phyloP scores from a whole-genome alignment of 2,797 vertebrate genomes.

The Eremophila alpestris region DNA sequence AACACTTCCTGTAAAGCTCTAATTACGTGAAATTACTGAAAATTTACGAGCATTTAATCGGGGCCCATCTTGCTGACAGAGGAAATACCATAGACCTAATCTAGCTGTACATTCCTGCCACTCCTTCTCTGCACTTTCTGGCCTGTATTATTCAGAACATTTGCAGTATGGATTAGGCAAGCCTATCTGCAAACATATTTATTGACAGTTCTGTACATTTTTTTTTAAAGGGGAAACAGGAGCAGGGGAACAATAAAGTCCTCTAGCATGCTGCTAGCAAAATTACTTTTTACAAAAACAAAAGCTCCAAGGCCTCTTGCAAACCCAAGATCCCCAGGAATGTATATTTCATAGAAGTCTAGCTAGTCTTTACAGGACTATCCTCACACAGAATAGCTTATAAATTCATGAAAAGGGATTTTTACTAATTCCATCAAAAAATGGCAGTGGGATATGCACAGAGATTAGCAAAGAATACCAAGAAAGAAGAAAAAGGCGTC shows the following conservation, averaged over 20 bases:
- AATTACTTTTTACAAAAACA: neutral
- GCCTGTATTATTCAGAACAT: neutral
- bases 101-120: slow-evolving; percentile 51
- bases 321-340: neutral
- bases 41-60: neutral
- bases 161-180: neutral
- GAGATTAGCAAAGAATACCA: neutral
- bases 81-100: slow-evolving; percentile 41
- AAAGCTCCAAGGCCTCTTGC: neutral
- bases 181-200: neutral
- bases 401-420: slow-evolving; percentile 17
- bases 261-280: neutral
- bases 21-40: neutral
- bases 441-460: neutral
- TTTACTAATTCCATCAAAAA: slow-evolving; percentile 3
- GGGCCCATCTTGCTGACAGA: slow-evolving; percentile 1
- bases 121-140: slow-evolving; percentile 14
- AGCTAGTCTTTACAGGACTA: neutral
- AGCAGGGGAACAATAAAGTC: neutral
- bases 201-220: neutral
- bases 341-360: neutral
- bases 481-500: neutral
- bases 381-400: neutral
- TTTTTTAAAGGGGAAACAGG: neutral
- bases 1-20: neutral